Conservation (phyloP, 2,888 invertebrate genomes). For the Slavum lentiscoides region DNA sequence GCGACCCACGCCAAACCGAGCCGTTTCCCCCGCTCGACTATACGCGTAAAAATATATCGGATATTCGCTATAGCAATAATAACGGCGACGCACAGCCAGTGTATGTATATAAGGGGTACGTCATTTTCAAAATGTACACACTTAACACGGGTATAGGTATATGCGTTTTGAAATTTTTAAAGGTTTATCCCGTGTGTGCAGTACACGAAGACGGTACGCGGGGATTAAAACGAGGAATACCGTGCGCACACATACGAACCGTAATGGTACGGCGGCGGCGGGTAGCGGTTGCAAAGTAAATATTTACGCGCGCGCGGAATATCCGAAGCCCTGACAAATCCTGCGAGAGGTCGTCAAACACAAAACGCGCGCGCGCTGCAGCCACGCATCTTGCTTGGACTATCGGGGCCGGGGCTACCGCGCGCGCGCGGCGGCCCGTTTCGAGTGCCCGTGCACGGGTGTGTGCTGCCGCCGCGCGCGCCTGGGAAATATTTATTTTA, state of each 20-base stretch:
- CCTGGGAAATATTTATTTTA: constrained; percentile 43
- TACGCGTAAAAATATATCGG: neutral
- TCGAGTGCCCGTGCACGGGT: no score
- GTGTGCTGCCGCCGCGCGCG: constrained; percentile 18
- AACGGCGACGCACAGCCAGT: no score
- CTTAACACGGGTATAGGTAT: neutral
- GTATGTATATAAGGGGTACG: no score
- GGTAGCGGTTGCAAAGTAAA: constrained; percentile 29
- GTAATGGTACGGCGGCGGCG: neutral
- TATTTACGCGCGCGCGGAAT: constrained; percentile 36
- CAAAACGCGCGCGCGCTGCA: constrained; percentile 29
- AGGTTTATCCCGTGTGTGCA: neutral
- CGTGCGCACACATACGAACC: neutral
- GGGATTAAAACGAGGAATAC: constrained; percentile 30
- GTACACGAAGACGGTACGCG: neutral
- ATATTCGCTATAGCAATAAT: constrained; percentile 6
- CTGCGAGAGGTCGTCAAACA: constrained; percentile 49
- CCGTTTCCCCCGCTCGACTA: no score
- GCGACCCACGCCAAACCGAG: no score
- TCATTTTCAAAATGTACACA: neutral
- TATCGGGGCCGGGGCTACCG: constrained; percentile 30
- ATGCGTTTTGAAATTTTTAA: constrained; percentile 27
- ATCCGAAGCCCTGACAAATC: constrained; percentile 45
- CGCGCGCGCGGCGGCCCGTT: neutral
- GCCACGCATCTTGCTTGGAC: constrained; percentile 38